Conservation (phyloP, 2,888 invertebrate species). For the Metallyticus violacea region DNA sequence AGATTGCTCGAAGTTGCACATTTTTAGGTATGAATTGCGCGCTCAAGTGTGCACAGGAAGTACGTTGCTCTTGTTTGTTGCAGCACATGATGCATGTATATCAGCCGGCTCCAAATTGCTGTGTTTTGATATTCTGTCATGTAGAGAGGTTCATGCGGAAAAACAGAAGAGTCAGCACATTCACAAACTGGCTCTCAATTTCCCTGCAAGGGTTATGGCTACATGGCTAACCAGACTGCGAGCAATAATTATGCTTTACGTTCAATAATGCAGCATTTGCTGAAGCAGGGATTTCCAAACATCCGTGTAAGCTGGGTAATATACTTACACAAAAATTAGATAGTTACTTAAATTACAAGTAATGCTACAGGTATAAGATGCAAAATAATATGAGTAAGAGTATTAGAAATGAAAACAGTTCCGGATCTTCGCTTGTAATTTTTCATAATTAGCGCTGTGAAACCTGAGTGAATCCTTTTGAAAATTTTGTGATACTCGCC, state of each 20-base stretch:
- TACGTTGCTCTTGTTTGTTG: background rate
- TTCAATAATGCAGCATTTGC: background rate
- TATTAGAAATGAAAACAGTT: too few relatives aligned
- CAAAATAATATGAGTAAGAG: too few relatives aligned
- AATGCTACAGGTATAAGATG: too few relatives aligned
- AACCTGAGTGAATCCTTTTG: too few relatives aligned
- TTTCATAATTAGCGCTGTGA: too few relatives aligned
- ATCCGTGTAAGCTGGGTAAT: too few relatives aligned
- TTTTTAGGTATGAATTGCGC: too few relatives aligned
- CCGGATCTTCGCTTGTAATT: too few relatives aligned
- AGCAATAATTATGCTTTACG: background rate
- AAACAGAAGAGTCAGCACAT: background rate
- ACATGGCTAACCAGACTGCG: background rate
- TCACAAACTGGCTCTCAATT: background rate
- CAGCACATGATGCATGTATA: background rate
- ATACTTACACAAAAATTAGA: too few relatives aligned
- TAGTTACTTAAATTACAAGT: too few relatives aligned
- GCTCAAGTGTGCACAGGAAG: background rate
- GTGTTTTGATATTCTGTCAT: background rate
- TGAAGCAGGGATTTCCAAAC: background rate
- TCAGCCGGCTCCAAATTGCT: background rate
- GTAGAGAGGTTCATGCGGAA: background rate
- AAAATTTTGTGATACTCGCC: too few relatives aligned
- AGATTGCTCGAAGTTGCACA: background rate
- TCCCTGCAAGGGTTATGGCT: background rate